Evolutionary conservation across 2,797 vertebrate genomes (phyloP).

Genomic region (Falco novaeseelandiae): DNA sequence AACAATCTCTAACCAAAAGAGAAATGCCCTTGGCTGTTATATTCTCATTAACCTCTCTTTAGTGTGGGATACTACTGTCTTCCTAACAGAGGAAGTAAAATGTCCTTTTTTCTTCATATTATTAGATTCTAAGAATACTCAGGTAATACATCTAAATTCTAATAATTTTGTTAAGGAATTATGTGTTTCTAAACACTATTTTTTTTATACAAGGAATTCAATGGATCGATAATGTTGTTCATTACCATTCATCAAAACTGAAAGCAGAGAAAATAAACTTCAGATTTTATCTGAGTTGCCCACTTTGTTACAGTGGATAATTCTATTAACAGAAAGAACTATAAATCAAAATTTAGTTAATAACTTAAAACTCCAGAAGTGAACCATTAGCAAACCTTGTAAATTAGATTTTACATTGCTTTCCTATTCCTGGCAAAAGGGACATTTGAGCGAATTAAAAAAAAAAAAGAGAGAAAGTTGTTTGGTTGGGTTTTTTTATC

Average conservation of each 20-base stretch:
- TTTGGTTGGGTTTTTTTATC: background rate
- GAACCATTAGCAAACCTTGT: background rate
- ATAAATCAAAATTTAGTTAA: background rate
- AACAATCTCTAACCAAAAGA: background rate
- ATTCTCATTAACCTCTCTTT: background rate
- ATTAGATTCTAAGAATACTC: background rate
- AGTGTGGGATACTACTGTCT: background rate
- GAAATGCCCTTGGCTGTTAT: background rate
- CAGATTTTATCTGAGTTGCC: background rate
- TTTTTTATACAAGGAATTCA: background rate
- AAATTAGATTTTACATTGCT: background rate
- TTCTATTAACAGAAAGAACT: background rate
- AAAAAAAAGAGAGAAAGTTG: accelerated
- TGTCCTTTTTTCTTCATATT: background rate
- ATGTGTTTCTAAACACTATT: background rate
- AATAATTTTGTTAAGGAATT: background rate
- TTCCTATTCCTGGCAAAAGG: background rate
- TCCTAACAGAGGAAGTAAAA: background rate
- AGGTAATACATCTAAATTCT: background rate
- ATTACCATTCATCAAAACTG: background rate
- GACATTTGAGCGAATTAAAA: no score
- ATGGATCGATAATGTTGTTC: background rate
- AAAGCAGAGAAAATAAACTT: background rate
- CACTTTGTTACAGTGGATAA: background rate
- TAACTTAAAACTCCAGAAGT: background rate